A percentile compares a stretch with the other conserved stretches of the same genome.
Evolutionary conservation across 2,888 invertebrate species (phyloP).

Genomic region (Xanthorhoe designata): DNA sequence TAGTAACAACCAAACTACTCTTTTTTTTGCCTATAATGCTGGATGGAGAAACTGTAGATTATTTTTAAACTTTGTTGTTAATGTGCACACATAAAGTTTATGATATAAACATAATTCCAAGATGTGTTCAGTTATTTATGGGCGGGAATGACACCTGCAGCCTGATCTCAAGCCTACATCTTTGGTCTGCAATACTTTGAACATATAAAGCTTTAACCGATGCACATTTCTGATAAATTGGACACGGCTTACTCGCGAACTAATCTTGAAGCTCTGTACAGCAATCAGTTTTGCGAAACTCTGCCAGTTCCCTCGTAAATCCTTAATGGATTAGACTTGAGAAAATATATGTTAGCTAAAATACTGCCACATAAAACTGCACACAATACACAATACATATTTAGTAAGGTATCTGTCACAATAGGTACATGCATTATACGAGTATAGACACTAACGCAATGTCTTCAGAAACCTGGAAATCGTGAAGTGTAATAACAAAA

Average conservation of each 20-base stretch:
- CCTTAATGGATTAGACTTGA: slow-evolving; percentile 61
- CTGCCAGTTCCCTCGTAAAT: slow-evolving; percentile 68
- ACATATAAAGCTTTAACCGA: slow-evolving; percentile 47
- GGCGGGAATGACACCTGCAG: slow-evolving; percentile 11
- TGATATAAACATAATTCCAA: not conserved
- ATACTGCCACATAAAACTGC: slow-evolving; percentile 37
- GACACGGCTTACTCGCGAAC: slow-evolving; percentile 71
- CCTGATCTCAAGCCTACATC: slow-evolving; percentile 8
- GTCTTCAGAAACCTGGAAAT: no score
- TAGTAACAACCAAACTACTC: not conserved
- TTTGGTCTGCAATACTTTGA: slow-evolving; percentile 3
- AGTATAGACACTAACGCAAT: no score
- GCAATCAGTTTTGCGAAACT: slow-evolving; percentile 79
- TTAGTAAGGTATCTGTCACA: slow-evolving; percentile 21
- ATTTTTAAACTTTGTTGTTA: not conserved
- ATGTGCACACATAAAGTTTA: not conserved
- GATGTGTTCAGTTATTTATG: slow-evolving; percentile 5
- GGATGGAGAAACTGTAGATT: not conserved
- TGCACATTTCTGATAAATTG: slow-evolving; percentile 77
- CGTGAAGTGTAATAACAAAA: no score
- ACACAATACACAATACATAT: slow-evolving; percentile 12
- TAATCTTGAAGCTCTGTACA: slow-evolving; percentile 64
- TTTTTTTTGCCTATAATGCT: no score
- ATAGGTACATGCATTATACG: slow-evolving; percentile 11
- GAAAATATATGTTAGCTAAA: slow-evolving; percentile 45